Percentiles rank a stretch among this genome's conserved stretches.
Conservation (phyloP, 2,113 vertebrate species). For the Chrysochloris asiatica region DNA sequence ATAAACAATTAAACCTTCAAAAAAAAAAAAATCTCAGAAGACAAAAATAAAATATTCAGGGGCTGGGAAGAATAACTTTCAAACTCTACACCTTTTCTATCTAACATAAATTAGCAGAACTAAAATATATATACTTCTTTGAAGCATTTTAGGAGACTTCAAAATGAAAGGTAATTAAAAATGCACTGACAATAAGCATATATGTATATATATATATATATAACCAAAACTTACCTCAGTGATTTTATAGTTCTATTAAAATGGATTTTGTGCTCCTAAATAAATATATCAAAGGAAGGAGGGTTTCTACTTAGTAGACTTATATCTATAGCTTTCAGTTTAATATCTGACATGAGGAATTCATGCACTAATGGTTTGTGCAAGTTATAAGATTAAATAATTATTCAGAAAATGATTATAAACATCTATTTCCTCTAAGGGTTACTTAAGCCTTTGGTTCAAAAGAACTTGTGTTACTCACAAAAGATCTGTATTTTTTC, state of each 20-base stretch:
- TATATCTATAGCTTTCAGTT: not conserved
- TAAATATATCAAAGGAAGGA: not conserved
- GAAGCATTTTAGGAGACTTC: not conserved
- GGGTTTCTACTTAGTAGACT: constrained; percentile 4
- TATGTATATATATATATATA: not conserved
- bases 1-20: constrained; percentile 28
- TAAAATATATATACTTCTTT: not conserved
- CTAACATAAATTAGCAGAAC: not conserved
- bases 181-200: not conserved
- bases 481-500: constrained; percentile 69
- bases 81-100: not conserved
- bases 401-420: constrained; percentile 57
- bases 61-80: not conserved
- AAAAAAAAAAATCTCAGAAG: not conserved
- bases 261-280: constrained; percentile 34
- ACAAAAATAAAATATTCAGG: not conserved
- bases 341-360: constrained; percentile 30
- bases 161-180: constrained; percentile 29
- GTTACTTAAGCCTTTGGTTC: constrained; percentile 69
- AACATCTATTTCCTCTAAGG: constrained; percentile 63
- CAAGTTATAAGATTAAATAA: constrained; percentile 53
- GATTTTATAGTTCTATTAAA: constrained; percentile 11
- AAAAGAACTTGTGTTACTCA: constrained; percentile 71
- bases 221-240: not conserved
- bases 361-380: constrained; percentile 29